These are phyloP conservation scores for Popillia japonica DNA, from an alignment of 1,140 invertebrate genomes.

Conservation along the genomic window DNA sequence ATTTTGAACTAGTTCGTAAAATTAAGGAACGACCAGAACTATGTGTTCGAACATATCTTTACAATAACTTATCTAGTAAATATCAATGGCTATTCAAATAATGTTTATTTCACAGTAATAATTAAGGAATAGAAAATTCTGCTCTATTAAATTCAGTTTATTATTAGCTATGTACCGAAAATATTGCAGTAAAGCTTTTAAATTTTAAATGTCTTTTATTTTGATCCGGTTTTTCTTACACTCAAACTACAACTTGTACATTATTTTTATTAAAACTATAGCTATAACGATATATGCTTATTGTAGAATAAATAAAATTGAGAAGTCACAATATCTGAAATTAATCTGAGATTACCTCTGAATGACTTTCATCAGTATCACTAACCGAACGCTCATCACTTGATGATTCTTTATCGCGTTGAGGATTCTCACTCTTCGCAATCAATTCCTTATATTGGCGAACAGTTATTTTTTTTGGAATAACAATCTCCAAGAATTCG, in stretches of 20 bases:
- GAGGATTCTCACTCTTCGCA: background rate
- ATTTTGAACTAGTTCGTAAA: background rate
- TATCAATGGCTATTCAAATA: too few species aligned
- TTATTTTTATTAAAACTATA: too few species aligned
- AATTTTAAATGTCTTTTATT: too few species aligned
- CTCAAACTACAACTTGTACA: too few species aligned
- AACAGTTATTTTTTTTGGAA: slow-evolving; percentile 32
- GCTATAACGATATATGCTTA: background rate
- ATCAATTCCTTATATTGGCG: slow-evolving; percentile 34
- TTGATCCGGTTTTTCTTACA: too few species aligned
- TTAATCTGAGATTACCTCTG: slow-evolving; percentile 18
- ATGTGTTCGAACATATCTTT: background rate
- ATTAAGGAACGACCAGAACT: background rate
- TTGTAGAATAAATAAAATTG: background rate
- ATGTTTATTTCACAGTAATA: too few species aligned
- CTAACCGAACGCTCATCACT: background rate
- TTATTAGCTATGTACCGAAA: too few species aligned
- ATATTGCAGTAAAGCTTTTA: too few species aligned
- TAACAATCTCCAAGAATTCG: slow-evolving; percentile 34
- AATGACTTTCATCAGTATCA: background rate
- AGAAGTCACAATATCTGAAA: background rate
- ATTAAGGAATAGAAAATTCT: too few species aligned
- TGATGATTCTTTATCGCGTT: background rate
- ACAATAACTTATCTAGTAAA: background rate
- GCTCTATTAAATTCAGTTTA: too few species aligned